Evolutionary conservation across 35 echinoderm and acorn worm genomes (phyloP).

Genomic region (Heliocidaris erythrogramma): DNA sequence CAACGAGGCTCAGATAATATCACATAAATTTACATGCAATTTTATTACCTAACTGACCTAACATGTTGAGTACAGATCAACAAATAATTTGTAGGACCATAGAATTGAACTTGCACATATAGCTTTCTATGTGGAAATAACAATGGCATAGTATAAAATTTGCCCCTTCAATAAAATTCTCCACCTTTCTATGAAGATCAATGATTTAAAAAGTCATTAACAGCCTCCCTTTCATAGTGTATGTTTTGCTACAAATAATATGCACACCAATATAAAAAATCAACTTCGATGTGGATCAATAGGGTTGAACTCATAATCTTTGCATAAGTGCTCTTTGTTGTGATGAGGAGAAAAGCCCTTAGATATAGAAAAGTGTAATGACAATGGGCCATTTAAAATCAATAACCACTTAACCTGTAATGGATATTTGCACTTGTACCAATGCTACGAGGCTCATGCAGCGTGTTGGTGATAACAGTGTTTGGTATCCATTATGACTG

Average conservation of each 20-base stretch:
- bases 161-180: neutral
- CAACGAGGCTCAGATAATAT: neutral
- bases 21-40: neutral
- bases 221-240: too few relatives aligned
- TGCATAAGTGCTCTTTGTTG: neutral
- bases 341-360: neutral
- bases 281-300: neutral
- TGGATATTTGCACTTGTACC: neutral
- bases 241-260: too few relatives aligned
- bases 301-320: neutral
- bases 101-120: neutral
- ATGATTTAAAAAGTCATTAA: too few relatives aligned
- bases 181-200: too few relatives aligned
- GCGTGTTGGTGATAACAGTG: neutral
- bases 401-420: neutral
- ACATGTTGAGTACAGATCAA: neutral
- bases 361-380: neutral
- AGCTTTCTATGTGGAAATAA: neutral
- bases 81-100: neutral
- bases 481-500: too few relatives aligned
- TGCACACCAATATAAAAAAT: neutral
- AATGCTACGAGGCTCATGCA: neutral
- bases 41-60: neutral
- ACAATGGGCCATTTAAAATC: neutral
- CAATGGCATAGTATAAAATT: neutral